A percentile compares a stretch with the other conserved stretches of the same genome.
Evolutionary conservation across 2,113 vertebrate genomes (phyloP).

Genomic region (Catharus fuscescens): DNA sequence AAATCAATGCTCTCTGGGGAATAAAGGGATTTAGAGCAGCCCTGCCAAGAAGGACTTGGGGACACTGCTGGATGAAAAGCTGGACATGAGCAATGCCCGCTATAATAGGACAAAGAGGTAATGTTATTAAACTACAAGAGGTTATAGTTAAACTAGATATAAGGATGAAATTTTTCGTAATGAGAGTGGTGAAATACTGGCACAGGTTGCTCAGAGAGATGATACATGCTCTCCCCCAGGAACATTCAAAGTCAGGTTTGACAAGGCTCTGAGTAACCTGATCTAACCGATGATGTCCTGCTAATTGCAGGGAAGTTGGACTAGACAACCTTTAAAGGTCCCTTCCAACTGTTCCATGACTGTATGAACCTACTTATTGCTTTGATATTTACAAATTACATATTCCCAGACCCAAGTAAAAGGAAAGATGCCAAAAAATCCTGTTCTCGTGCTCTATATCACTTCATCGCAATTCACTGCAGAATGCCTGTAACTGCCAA

Average conservation of each 20-base stretch:
- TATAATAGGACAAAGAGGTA: background rate
- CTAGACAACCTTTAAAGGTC: background rate
- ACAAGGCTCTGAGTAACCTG: background rate
- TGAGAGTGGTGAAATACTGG: background rate
- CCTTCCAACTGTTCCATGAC: background rate
- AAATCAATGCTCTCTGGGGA: background rate
- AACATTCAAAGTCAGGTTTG: background rate
- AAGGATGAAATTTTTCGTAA: background rate
- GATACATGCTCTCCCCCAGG: background rate
- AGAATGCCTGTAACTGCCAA: background rate
- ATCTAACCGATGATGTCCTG: background rate
- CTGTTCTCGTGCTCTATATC: background rate
- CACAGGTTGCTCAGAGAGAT: background rate
- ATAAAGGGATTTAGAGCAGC: background rate
- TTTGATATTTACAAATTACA: background rate
- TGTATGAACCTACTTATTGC: background rate
- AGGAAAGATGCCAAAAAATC: background rate
- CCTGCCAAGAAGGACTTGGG: background rate
- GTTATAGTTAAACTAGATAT: background rate
- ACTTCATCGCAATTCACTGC: conserved; percentile 21
- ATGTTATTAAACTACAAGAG: background rate
- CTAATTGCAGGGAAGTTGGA: background rate
- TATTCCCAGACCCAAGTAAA: background rate
- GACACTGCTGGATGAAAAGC: background rate
- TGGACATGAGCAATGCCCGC: background rate